These are phyloP conservation scores for Ageneiosus marmoratus DNA, from an alignment of 2,113 vertebrate species.

Conservation along the genomic window DNA sequence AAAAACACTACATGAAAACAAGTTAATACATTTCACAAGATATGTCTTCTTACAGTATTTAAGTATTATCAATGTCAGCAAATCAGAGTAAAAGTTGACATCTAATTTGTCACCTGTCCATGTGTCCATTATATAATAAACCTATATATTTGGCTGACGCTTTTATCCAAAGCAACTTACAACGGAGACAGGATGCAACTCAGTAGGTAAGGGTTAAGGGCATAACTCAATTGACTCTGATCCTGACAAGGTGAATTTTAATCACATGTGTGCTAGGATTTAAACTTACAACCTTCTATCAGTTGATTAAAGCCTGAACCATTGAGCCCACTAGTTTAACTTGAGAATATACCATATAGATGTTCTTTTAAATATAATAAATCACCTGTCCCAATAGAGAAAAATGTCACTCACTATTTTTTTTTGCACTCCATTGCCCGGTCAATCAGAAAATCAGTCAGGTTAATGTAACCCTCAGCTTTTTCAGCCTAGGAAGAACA, in stretches of 20 bases:
- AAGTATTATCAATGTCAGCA: neutral
- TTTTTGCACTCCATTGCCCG: constrained; percentile 94
- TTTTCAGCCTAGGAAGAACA: constrained; percentile 82
- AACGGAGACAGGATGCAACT: neutral
- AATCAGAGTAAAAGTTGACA: neutral
- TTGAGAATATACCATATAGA: neutral
- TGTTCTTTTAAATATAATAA: neutral
- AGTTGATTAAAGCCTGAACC: neutral
- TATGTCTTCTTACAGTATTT: neutral
- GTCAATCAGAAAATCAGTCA: constrained; percentile 90
- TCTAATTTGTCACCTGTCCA: neutral
- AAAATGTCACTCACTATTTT: constrained; percentile 83
- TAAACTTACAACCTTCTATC: neutral
- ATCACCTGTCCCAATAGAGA: neutral
- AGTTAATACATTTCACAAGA: neutral
- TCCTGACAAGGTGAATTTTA: neutral
- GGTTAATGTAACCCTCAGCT: constrained; percentile 92
- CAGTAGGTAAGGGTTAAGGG: neutral
- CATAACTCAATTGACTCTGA: neutral
- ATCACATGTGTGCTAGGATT: neutral
- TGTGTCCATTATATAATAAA: neutral
- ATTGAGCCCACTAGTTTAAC: neutral
- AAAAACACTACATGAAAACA: neutral
- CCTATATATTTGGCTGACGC: neutral
- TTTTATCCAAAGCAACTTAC: neutral